Conservation (phyloP, 2,888 invertebrate species). For the Synergus laeviventris region DNA sequence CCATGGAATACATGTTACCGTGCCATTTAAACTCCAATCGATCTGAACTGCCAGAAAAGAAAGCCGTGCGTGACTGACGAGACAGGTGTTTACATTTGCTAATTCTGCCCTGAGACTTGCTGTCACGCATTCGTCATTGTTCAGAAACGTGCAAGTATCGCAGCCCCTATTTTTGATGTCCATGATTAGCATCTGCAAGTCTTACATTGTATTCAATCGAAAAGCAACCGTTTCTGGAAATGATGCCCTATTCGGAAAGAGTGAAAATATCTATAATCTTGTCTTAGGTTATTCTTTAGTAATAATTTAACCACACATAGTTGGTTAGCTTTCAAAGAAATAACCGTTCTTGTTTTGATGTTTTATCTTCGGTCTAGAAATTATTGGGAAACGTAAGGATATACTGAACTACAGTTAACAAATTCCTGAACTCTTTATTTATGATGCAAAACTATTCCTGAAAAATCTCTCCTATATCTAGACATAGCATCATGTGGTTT, state of each 20-base stretch:
- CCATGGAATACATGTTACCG: neutral
- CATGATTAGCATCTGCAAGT: neutral
- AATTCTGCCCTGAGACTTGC: neutral
- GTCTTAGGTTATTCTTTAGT: neutral
- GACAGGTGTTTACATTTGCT: neutral
- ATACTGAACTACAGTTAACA: no score
- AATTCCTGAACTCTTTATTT: no score
- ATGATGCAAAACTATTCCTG: no score
- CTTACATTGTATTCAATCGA: neutral
- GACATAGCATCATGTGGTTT: conserved; percentile 37
- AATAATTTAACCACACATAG: no score
- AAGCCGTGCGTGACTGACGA: neutral
- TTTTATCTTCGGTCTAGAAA: no score
- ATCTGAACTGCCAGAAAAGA: neutral
- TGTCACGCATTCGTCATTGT: neutral
- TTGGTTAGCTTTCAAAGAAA: no score
- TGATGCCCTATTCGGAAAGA: neutral
- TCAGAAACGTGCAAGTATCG: neutral
- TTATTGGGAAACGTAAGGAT: no score
- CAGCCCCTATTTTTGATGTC: neutral
- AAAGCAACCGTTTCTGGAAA: neutral
- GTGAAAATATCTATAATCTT: neutral
- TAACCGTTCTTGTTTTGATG: no score
- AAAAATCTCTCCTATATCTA: neutral
- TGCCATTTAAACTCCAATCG: neutral